Conservation (phyloP, 2,797 vertebrate species). For the Vespertilio murinus region DNA sequence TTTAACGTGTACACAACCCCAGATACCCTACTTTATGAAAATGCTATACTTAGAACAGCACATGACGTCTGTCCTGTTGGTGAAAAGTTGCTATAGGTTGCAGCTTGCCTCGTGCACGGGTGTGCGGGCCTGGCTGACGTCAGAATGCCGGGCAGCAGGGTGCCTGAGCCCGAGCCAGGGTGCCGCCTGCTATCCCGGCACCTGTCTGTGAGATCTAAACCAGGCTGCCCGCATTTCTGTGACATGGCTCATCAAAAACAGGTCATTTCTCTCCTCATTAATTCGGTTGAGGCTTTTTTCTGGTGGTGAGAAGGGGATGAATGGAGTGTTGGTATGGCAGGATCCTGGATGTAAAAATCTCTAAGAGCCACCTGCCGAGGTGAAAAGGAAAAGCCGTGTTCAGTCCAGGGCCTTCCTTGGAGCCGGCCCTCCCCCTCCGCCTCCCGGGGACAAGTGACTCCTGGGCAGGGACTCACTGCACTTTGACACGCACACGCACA, state of each 20-base stretch:
- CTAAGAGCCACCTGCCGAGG: not conserved
- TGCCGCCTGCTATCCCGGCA: not conserved
- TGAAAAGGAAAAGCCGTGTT: not conserved
- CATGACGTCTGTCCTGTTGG: not conserved
- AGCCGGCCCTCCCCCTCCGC: not conserved
- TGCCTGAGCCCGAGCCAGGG: not conserved
- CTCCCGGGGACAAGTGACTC: not conserved
- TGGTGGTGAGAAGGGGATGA: not conserved
- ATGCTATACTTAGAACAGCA: not conserved
- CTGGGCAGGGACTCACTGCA: not conserved
- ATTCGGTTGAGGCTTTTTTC: not conserved
- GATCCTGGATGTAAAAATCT: not conserved
- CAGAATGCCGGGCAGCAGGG: not conserved
- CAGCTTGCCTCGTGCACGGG: not conserved
- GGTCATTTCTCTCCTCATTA: not conserved
- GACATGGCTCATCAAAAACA: not conserved
- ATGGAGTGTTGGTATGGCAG: not conserved
- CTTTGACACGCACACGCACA: not conserved
- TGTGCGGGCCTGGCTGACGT: not conserved
- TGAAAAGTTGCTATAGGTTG: not conserved
- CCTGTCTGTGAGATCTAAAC: not conserved
- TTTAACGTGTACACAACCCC: not conserved
- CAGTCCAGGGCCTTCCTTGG: not conserved
- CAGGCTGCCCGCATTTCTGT: constrained; percentile 13
- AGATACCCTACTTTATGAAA: not conserved